phyloP scores from a whole-genome alignment of 2,797 vertebrate genomes.

The Hemitrygon akajei region DNA sequence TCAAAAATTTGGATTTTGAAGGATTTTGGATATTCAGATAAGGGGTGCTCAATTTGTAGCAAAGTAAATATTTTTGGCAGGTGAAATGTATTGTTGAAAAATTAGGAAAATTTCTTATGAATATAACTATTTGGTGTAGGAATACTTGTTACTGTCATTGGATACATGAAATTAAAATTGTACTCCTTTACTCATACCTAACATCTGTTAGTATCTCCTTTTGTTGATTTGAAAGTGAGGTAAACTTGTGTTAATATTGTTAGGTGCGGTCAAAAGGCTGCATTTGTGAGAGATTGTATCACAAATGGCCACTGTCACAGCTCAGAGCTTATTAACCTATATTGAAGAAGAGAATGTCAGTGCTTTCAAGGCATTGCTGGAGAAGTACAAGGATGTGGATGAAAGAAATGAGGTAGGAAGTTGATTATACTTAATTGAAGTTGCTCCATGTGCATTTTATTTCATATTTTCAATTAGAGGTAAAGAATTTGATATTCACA shows the following conservation, averaged over 20 bases:
- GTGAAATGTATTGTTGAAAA: not conserved
- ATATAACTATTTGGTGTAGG: not conserved
- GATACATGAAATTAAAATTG: not conserved
- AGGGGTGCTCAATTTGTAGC: not conserved
- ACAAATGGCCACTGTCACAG: constrained; percentile 81
- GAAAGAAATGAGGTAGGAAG: constrained; percentile 81
- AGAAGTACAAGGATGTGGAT: constrained; percentile 93
- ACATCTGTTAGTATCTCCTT: not conserved
- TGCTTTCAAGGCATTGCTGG: constrained; percentile 77
- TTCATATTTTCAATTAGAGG: not conserved
- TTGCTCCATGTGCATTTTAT: not conserved
- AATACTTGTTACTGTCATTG: not conserved
- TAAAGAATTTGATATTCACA: not conserved
- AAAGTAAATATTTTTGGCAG: not conserved
- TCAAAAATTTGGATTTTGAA: too few species aligned
- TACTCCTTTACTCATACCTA: not conserved
- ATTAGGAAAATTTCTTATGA: not conserved
- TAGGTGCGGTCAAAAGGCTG: not conserved
- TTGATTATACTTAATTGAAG: not conserved
- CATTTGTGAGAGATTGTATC: not conserved
- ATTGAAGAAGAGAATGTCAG: constrained; percentile 92
- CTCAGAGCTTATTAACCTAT: constrained; percentile 86
- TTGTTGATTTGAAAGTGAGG: not conserved
- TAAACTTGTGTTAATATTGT: not conserved
- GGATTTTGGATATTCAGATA: too few species aligned